A percentile compares a stretch with the other conserved stretches of the same genome.
These are phyloP conservation scores for Habroteleia sp. DNA, from an alignment of 2,888 invertebrate genomes.

Conservation along the genomic window DNA sequence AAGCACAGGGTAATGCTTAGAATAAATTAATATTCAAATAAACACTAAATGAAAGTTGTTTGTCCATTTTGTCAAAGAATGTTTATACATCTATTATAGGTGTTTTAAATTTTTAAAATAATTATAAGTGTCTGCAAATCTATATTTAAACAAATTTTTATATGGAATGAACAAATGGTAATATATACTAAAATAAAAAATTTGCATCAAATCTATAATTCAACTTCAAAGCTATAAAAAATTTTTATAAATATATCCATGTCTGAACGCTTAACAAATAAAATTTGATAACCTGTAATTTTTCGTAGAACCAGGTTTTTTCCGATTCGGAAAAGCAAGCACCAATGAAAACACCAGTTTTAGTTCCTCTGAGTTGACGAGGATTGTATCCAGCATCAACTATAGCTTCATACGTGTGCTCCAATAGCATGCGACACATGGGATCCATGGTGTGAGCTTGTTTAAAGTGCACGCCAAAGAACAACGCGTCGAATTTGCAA, in stretches of 20 bases:
- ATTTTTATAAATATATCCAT: too few relatives aligned
- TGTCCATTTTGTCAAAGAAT: slow-evolving; percentile 18
- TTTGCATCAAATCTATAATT: neutral
- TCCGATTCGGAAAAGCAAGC: slow-evolving; percentile 88
- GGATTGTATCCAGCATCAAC: slow-evolving; percentile 84
- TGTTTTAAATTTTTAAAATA: slow-evolving; percentile 10
- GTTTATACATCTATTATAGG: slow-evolving; percentile 1
- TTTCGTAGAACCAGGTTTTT: slow-evolving; percentile 87
- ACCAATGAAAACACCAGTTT: slow-evolving; percentile 89
- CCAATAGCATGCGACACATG: slow-evolving; percentile 84
- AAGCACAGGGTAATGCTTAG: slow-evolving; percentile 4
- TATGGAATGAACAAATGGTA: too few relatives aligned
- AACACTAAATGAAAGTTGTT: slow-evolving; percentile 3
- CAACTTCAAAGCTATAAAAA: neutral
- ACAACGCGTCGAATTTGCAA: slow-evolving; percentile 85
- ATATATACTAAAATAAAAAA: too few relatives aligned
- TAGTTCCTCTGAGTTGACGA: slow-evolving; percentile 84
- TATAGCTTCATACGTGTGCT: slow-evolving; percentile 84
- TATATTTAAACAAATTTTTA: too few relatives aligned
- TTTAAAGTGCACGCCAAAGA: slow-evolving; percentile 83
- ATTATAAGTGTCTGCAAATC: too few relatives aligned
- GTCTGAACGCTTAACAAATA: too few relatives aligned
- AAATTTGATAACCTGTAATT: slow-evolving; percentile 85
- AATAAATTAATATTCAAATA: slow-evolving; percentile 37
- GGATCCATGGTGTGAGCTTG: slow-evolving; percentile 84